Evolutionary conservation across 2,888 invertebrate genomes (phyloP).

Genomic region (Agrochola lychnidis): DNA sequence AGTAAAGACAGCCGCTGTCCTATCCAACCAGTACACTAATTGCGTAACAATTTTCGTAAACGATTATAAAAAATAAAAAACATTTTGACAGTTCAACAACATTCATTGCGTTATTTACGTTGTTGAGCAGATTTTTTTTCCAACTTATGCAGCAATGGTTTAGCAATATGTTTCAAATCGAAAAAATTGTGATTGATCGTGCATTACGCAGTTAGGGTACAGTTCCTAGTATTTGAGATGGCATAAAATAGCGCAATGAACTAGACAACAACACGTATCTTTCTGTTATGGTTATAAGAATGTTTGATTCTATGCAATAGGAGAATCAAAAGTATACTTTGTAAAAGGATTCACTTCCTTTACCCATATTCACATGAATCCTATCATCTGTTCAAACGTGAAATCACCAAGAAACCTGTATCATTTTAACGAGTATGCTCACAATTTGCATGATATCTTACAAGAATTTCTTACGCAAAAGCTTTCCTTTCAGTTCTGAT

Average conservation of each 20-base stretch:
- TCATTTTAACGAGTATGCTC: constrained; percentile 4
- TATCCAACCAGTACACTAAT: neutral
- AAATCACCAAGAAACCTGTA: neutral
- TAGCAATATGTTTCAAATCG: no score
- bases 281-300: neutral
- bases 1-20: neutral
- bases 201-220: no score
- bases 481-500: constrained; percentile 22
- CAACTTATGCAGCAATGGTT: no score
- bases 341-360: neutral
- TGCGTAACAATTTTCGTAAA: no score
- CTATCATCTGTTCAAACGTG: constrained; percentile 12
- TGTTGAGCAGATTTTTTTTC: no score
- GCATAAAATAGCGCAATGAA: neutral
- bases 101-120: no score
- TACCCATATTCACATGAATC: neutral
- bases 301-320: neutral
- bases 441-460: constrained; percentile 14
- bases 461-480: constrained; percentile 24
- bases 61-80: no score
- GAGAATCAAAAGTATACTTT: neutral
- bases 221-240: neutral
- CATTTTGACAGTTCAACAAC: no score
- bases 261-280: neutral
- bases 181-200: no score